phyloP scores from a whole-genome alignment of 2,113 vertebrate species.

The Hippoglossus stenolepis region DNA sequence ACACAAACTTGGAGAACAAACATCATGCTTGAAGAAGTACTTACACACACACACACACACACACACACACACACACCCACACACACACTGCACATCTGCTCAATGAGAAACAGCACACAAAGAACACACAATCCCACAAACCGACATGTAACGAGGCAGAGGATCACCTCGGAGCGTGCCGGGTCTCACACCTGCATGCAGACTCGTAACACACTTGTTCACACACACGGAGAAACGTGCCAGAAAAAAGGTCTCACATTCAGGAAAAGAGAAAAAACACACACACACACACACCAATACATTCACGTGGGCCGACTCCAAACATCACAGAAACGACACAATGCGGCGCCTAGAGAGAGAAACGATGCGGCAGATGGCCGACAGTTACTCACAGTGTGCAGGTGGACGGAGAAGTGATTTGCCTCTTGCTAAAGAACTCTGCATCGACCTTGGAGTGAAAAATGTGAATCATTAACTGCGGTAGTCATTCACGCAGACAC shows the following conservation, averaged over 20 bases:
- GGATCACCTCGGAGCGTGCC: neutral
- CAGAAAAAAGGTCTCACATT: conserved; percentile 11
- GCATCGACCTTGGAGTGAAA: conserved; percentile 59
- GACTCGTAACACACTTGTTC: conserved; percentile 45
- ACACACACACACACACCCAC: neutral
- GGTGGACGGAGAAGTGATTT: conserved; percentile 55
- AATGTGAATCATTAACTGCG: conserved; percentile 48
- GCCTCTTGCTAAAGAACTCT: conserved; percentile 39
- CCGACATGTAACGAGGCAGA: neutral
- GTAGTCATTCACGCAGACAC: conserved; percentile 51
- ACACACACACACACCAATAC: neutral
- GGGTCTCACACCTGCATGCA: conserved; percentile 51
- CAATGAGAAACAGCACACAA: neutral
- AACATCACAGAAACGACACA: conserved; percentile 29
- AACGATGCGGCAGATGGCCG: conserved; percentile 54
- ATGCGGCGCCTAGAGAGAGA: neutral
- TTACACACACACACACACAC: neutral
- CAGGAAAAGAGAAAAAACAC: conserved; percentile 15
- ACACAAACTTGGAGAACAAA: conserved; percentile 35
- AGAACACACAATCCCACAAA: conserved; percentile 16
- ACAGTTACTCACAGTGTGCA: conserved; percentile 65
- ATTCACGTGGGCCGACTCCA: neutral
- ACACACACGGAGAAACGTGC: conserved; percentile 39
- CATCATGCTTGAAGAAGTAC: conserved; percentile 18
- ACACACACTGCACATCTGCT: neutral